Evolutionary conservation across 2,888 invertebrate genomes (phyloP).

Genomic region (Unio delphinus): DNA sequence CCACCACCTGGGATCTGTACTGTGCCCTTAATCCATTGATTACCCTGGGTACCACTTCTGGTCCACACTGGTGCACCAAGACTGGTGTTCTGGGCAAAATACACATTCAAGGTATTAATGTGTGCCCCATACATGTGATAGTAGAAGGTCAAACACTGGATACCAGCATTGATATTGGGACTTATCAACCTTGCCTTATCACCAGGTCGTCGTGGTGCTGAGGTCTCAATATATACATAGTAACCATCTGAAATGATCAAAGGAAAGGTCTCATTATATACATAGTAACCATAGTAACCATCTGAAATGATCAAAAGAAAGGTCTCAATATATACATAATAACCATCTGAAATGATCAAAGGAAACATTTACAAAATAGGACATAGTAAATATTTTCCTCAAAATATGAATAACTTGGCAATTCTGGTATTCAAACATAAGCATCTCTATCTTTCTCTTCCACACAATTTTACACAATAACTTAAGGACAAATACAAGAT

Average conservation of each 20-base stretch:
- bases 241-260: conserved; percentile 34
- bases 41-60: conserved; percentile 44
- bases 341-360: conserved; percentile 27
- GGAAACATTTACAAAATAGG: no score
- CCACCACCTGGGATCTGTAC: conserved; percentile 39
- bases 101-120: conserved; percentile 54
- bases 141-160: conserved; percentile 55
- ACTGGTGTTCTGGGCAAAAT: conserved; percentile 27
- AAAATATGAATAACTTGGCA: no score
- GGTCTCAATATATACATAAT: conserved; percentile 65
- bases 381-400: no score
- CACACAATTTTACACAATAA: no score
- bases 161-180: conserved; percentile 42
- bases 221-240: conserved; percentile 66
- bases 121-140: conserved; percentile 58
- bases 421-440: no score
- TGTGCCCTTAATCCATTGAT: conserved; percentile 45
- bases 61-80: conserved; percentile 48
- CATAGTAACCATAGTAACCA: conserved; percentile 17
- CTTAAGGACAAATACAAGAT: no score
- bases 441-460: no score
- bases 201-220: conserved; percentile 74
- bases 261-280: no score
- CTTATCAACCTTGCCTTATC: conserved; percentile 76
- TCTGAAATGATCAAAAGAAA: conserved; percentile 4